phyloP scores from a whole-genome alignment of 2,113 vertebrate genomes.

The Anser brachyrhynchus region DNA sequence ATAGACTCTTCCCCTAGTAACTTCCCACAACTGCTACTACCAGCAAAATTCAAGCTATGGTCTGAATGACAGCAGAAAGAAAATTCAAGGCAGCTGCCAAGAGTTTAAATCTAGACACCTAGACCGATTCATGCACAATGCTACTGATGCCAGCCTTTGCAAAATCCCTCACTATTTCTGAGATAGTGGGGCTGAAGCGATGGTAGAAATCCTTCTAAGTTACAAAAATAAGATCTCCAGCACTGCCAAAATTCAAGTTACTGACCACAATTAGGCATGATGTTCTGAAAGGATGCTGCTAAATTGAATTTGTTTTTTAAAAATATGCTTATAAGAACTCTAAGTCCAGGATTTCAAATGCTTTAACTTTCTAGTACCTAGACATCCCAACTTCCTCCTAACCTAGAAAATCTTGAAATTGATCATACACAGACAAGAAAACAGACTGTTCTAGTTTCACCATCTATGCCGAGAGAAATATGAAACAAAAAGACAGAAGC shows the following conservation, averaged over 20 bases:
- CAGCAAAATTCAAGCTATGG: not conserved
- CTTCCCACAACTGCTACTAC: not conserved
- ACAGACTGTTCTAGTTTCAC: not conserved
- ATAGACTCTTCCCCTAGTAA: not conserved
- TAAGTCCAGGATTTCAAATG: not conserved
- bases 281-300: not conserved
- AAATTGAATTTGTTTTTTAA: not conserved
- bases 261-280: not conserved
- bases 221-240: not conserved
- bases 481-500: constrained; percentile 9
- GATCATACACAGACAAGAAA: not conserved
- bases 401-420: not conserved
- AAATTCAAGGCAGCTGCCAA: constrained; percentile 29
- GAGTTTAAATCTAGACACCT: constrained; percentile 3
- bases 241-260: not conserved
- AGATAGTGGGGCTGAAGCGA: not conserved
- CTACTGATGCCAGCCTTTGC: not conserved
- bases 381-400: not conserved
- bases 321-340: not conserved
- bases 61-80: constrained; percentile 17
- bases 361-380: not conserved
- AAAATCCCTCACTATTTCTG: not conserved
- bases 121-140: not conserved
- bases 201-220: not conserved
- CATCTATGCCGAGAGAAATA: not conserved